Evolutionary conservation across 2,888 invertebrate genomes (phyloP), one percentile per base, ranked within the genome.

Genomic region (Halictus ligatus): DNA sequence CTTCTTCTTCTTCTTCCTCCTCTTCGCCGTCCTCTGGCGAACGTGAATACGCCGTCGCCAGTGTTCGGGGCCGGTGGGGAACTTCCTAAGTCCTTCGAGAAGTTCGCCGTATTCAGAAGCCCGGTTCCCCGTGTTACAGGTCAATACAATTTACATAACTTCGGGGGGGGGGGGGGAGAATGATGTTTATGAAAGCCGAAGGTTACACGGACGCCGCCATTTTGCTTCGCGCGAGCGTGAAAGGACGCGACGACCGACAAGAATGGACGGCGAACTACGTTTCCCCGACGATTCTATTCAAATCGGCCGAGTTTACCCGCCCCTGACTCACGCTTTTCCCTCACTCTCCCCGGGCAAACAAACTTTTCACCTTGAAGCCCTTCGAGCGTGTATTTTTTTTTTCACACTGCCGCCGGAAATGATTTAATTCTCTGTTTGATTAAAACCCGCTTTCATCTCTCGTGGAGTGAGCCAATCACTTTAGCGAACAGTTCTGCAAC

Each of bases 1-100:
- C 60, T 25, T 64, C 13, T 25, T 64, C 60, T 15, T 29, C 60
- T 13, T 60, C 13, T 4, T 25, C 58, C 13, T 54, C 15, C 21
- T 54, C 54, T 21, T 6, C 54, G 54, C 2, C 60, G 60, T 25
- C 15, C 6, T 64, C 60, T 13, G 15, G 25, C 60, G 2, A 43
- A 48, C 60, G 46, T 58, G 77, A 77, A 71, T 72, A 77, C 77
- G 29, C 29, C 15, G 60, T 64, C 21, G 35, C 18, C 35, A 35
- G 10, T 71, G 43, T 76, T 46, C 46, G 54, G 15, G 18, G 21
- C 10, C 21, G 21, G 21, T n/a, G n/a, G 54, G 46, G 46, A 80
- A 76, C 76, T 76, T 48, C 40, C 73, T 48, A 73, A 73, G 73
- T 48, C 73, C 80, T 54, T n/a, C 35, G 48, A 43, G 25, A 71